Percentiles rank a stretch among this genome's conserved stretches.
Evolutionary conservation across 1,140 invertebrate genomes (phyloP).

Genomic region (Lineus longissimus): DNA sequence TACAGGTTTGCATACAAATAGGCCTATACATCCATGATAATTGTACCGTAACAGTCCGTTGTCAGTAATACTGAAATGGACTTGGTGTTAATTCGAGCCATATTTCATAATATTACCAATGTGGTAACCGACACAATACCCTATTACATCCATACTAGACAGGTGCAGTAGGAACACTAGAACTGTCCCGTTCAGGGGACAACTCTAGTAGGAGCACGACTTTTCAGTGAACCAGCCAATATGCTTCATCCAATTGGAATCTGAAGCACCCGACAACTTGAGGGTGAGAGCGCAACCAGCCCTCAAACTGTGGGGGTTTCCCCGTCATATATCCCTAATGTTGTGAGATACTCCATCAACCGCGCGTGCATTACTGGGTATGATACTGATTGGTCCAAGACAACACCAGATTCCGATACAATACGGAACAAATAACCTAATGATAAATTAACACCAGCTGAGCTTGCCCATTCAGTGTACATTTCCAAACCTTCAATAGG

Average conservation of each 20-base stretch:
- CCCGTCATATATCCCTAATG: conserved; percentile 1
- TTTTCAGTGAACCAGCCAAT: conserved; percentile 1
- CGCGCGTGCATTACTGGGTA: background rate
- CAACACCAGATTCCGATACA: background rate
- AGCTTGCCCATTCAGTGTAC: background rate
- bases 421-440: background rate
- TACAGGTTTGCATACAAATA: no score
- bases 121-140: no score
- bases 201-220: no score
- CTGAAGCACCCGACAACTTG: background rate
- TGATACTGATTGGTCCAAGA: background rate
- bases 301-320: conserved; percentile 4
- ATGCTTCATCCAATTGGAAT: background rate
- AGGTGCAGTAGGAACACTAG: no score
- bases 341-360: background rate
- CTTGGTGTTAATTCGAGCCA: no score
- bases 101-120: no score
- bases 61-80: no score
- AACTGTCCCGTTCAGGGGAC: no score
- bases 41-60: no score
- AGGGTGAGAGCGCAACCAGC: background rate
- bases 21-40: no score
- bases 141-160: no score
- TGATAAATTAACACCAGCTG: background rate
- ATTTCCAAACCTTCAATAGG: background rate